Base-by-base conservation (phyloP, 2,797 vertebrate species). In the Neomorphus geoffroyi region DNA sequence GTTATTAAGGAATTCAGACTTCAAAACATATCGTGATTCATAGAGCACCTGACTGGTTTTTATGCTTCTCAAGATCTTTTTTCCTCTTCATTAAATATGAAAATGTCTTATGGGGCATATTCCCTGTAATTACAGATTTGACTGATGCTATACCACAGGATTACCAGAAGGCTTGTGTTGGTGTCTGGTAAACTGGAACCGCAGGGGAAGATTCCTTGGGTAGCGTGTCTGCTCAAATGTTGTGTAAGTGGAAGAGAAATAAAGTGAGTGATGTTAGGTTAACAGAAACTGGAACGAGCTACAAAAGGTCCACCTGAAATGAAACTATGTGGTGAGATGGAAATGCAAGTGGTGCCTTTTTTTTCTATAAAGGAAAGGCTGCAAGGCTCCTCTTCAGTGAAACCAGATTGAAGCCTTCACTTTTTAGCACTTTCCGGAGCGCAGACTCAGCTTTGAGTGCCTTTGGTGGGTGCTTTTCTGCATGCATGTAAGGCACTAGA, bases 11-110 rank as follows among this genome's bases (percentile, higher is more conserved):
- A 97, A 89, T 91, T 93, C 64, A 92, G 64, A 39, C 80, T 88
- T 89, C 61, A 91, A 74, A 92, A 84, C 74, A 50, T 80, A 78
- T 16, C 21, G 51, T 96, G 95, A 95, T 85, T 97, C 96, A 96
- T 14, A 82, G 53, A 89, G 33, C 81, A 96, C 96, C 81, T 94
- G 94, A 92, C 60, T 70, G 43, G 2, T 18, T 62, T 43, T 60
- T 56, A 51, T 75, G 3, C 7, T 66, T 75, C 43, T 79, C 10
- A 11, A 8, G 74, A 71, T 61, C 32, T 88, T 82, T 77, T 90
- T 90, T 45, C 27, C 56, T 80, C 45, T 84, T 87, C 37, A 64
- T 13, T 93, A 87, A 80, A 67, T 81, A 84, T 13, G 21, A 92
- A 88, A 66, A 79, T 67, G 23, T 56, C n/a, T 94, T 66, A 37